A percentile compares a stretch with the other conserved stretches of the same genome.
Evolutionary conservation across 2,797 vertebrate species (phyloP).

Genomic region (Syndactyla subalaris): DNA sequence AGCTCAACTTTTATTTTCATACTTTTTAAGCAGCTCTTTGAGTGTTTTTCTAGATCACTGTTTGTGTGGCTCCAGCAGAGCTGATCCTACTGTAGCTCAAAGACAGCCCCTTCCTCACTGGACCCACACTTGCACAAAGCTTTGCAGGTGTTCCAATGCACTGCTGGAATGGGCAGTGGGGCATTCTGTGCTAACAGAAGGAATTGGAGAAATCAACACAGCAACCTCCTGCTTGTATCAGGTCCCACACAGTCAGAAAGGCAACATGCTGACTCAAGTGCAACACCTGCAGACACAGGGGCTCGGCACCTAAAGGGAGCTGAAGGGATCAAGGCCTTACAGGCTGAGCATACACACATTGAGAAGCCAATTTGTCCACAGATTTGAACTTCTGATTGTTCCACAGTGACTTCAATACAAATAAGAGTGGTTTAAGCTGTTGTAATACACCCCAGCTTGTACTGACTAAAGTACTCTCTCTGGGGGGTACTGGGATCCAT

Average conservation of each 20-base stretch:
- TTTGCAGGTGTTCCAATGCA: neutral
- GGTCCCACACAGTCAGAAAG: fast-evolving
- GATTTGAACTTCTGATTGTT: neutral
- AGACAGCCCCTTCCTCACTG: neutral
- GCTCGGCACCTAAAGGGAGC: neutral
- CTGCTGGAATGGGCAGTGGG: neutral
- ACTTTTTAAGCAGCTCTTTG: neutral
- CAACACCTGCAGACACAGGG: neutral
- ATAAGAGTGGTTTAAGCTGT: neutral
- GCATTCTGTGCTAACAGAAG: neutral
- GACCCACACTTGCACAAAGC: neutral
- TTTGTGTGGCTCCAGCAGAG: neutral
- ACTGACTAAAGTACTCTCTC: neutral
- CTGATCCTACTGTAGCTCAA: neutral
- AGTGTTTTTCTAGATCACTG: neutral
- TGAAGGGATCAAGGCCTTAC: neutral
- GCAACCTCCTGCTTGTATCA: neutral
- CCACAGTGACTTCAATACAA: neutral
- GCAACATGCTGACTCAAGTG: fast-evolving
- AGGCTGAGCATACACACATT: neutral
- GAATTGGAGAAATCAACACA: neutral
- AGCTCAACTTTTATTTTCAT: neutral
- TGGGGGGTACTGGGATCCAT: neutral
- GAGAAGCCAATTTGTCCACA: neutral
- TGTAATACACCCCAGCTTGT: neutral